Conservation (phyloP, 2,113 vertebrate genomes). For the Rhinolophus ferrumequinum region DNA sequence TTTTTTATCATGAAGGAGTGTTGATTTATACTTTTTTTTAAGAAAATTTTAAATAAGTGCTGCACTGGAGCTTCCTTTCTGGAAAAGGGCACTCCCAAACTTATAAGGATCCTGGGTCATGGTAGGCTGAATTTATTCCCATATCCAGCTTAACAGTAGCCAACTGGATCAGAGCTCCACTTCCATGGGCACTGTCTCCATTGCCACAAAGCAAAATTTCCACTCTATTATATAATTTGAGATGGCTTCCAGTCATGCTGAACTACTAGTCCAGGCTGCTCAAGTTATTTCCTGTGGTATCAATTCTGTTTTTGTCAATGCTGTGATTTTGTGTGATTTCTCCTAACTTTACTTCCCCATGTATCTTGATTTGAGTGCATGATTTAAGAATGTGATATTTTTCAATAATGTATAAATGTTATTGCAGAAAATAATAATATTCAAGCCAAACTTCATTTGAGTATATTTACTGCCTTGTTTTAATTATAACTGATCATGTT, state of each 20-base stretch:
- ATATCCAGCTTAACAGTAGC: not conserved
- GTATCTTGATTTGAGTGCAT: not conserved
- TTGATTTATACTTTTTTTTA: not conserved
- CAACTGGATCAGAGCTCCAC: not conserved
- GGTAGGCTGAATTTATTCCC: not conserved
- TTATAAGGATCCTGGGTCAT: not conserved
- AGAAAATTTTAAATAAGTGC: conserved; percentile 24
- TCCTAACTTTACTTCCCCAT: not conserved
- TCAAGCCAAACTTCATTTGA: conserved; percentile 37
- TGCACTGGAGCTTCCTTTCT: not conserved
- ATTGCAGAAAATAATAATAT: not conserved
- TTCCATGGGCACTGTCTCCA: not conserved
- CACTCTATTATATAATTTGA: not conserved
- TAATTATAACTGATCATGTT: conserved; percentile 11
- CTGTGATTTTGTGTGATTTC: not conserved
- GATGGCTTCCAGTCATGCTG: not conserved
- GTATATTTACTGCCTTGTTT: not conserved
- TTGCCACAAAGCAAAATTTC: not conserved
- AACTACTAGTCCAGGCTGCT: not conserved
- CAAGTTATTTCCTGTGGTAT: not conserved
- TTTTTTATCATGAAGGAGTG: not conserved
- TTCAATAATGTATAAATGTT: conserved; percentile 14
- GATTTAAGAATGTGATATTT: conserved; percentile 10
- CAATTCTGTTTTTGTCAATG: not conserved
- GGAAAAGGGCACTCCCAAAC: not conserved